phyloP scores from a whole-genome alignment of 92 coral and sea anemone species.

The Blastomussa wellsi region DNA sequence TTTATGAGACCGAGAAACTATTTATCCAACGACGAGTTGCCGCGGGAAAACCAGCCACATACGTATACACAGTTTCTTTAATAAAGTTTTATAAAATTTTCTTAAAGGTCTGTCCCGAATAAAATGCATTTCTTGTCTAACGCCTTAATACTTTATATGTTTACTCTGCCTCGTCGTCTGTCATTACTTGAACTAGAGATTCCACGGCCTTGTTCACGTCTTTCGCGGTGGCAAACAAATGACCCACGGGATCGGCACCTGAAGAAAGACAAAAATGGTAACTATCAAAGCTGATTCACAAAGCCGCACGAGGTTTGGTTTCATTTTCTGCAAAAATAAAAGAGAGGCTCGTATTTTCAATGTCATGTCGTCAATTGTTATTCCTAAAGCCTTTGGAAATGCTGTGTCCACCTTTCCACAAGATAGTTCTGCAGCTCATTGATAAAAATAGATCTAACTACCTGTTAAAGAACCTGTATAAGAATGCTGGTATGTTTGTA shows the following conservation, averaged over 20 bases:
- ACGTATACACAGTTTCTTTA: constrained; percentile 17
- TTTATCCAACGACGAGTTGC: background rate
- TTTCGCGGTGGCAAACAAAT: constrained; percentile 81
- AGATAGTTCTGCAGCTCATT: too few species aligned
- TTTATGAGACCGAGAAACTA: background rate
- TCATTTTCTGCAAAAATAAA: too few species aligned
- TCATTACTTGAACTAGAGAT: constrained; percentile 80
- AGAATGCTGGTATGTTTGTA: too few species aligned
- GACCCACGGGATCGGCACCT: constrained; percentile 81
- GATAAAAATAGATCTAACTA: too few species aligned
- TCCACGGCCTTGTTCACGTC: constrained; percentile 90
- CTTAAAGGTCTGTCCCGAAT: constrained; percentile 14
- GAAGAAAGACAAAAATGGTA: background rate
- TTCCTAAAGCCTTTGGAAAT: too few species aligned
- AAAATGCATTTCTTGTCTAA: constrained; percentile 20
- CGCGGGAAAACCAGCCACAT: constrained; percentile 6
- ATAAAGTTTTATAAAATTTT: constrained; percentile 31
- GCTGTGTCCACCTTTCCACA: too few species aligned
- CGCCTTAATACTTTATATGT: constrained; percentile 9
- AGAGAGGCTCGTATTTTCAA: too few species aligned
- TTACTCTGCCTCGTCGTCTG: constrained; percentile 61
- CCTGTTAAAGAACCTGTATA: too few species aligned
- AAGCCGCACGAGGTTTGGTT: too few species aligned
- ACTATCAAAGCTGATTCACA: too few species aligned
- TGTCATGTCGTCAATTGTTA: too few species aligned